Evolutionary conservation across 2,113 vertebrate genomes (phyloP).

Genomic region (Rhinolophus ferrumequinum): DNA sequence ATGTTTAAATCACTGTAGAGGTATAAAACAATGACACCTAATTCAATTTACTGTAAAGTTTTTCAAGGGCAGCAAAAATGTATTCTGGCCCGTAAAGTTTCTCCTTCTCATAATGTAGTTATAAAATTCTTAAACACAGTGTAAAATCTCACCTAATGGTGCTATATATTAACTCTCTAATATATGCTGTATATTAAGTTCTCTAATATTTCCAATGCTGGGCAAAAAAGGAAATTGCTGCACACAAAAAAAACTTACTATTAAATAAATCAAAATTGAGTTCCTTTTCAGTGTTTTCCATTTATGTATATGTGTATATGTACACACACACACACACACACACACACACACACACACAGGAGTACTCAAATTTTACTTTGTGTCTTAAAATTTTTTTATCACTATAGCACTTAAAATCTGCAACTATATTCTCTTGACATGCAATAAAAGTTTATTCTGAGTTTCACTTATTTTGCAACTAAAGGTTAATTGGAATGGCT

Average conservation of each 20-base stretch:
- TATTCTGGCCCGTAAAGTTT: neutral
- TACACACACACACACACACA: too few relatives aligned
- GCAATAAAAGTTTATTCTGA: conserved; percentile 22
- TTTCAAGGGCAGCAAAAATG: neutral
- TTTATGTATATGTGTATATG: too few relatives aligned
- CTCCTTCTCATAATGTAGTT: neutral
- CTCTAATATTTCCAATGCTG: neutral
- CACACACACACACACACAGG: too few relatives aligned
- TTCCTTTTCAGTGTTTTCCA: neutral
- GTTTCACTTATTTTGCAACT: neutral
- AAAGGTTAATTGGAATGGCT: conserved; percentile 49
- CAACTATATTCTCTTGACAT: neutral
- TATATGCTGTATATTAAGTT: neutral
- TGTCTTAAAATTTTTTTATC: neutral
- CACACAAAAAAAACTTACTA: neutral
- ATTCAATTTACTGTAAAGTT: neutral
- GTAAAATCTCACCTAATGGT: neutral
- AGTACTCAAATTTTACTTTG: neutral
- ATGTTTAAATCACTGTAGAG: neutral
- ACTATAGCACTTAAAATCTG: neutral
- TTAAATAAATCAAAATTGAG: neutral
- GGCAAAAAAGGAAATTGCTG: neutral
- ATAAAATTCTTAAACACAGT: neutral
- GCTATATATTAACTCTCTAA: neutral
- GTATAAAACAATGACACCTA: neutral